These are phyloP conservation scores for Cantharis lateralis DNA, from an alignment of 2,888 invertebrate genomes.

Conservation along the genomic window DNA sequence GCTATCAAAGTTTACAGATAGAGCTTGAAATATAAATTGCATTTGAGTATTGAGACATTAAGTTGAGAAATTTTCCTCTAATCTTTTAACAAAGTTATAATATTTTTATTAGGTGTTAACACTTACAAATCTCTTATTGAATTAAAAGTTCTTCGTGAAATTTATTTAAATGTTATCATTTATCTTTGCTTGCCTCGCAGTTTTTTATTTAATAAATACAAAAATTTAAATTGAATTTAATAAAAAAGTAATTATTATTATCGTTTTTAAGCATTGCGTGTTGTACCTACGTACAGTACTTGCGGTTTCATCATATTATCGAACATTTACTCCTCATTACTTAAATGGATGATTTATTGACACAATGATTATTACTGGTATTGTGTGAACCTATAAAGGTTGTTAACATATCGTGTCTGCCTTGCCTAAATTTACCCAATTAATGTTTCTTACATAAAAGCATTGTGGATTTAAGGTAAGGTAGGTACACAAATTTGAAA, in stretches of 20 bases:
- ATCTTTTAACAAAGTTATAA: not conserved
- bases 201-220: not conserved
- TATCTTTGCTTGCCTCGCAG: not conserved
- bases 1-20: not conserved
- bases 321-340: not conserved
- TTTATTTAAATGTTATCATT: not conserved
- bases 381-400: not conserved
- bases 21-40: constrained; percentile 1
- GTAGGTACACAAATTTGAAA: not conserved
- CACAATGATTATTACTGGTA: not conserved
- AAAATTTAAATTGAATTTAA: too few species aligned
- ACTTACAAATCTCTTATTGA: not conserved
- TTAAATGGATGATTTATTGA: not conserved
- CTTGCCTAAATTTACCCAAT: not conserved
- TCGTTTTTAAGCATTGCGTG: not conserved
- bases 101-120: not conserved
- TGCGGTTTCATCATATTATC: not conserved
- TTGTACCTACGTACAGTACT: not conserved
- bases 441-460: not conserved
- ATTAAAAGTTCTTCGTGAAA: not conserved
- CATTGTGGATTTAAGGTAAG: not conserved
- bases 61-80: not conserved
- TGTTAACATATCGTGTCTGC: not conserved
- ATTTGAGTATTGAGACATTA: constrained; percentile 2
- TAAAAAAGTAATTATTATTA: too few species aligned